phyloP scores from a whole-genome alignment of 2,113 vertebrate genomes.

The Zosterops pallidus region DNA sequence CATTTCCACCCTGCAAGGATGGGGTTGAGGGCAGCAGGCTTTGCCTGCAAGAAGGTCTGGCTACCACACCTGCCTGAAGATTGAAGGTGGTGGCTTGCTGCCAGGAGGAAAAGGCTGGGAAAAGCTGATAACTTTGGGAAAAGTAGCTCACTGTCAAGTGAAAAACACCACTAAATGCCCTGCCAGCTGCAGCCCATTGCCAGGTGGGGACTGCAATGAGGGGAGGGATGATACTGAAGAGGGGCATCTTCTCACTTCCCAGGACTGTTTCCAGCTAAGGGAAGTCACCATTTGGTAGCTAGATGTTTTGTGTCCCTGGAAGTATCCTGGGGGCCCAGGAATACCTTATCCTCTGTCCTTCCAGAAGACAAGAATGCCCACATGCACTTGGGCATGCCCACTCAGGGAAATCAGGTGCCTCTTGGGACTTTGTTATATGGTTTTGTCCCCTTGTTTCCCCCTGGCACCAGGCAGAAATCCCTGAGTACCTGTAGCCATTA shows the following conservation, averaged over 20 bases:
- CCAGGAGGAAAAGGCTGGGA: not conserved
- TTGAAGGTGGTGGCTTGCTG: not conserved
- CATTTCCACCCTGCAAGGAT: not conserved
- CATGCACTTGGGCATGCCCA: too few relatives aligned
- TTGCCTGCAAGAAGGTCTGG: not conserved
- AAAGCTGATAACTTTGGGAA: not conserved
- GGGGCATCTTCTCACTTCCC: not conserved
- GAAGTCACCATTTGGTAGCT: not conserved
- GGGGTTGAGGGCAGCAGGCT: not conserved
- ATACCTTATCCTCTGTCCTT: not conserved
- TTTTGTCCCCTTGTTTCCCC: not conserved
- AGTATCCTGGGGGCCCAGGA: not conserved
- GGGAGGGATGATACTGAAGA: not conserved
- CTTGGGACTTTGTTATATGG: not conserved
- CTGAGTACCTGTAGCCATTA: not conserved
- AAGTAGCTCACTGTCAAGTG: not conserved
- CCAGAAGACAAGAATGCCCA: not conserved
- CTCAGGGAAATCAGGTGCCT: not conserved
- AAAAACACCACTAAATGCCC: not conserved
- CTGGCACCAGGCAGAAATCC: not conserved
- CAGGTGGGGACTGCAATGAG: rapidly evolving
- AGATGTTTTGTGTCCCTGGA: not conserved
- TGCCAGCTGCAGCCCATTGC: not conserved
- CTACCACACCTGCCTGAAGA: not conserved
- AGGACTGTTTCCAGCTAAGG: not conserved